Conservation (phyloP, 2,888 invertebrate genomes). For the Drosophila mettleri region DNA sequence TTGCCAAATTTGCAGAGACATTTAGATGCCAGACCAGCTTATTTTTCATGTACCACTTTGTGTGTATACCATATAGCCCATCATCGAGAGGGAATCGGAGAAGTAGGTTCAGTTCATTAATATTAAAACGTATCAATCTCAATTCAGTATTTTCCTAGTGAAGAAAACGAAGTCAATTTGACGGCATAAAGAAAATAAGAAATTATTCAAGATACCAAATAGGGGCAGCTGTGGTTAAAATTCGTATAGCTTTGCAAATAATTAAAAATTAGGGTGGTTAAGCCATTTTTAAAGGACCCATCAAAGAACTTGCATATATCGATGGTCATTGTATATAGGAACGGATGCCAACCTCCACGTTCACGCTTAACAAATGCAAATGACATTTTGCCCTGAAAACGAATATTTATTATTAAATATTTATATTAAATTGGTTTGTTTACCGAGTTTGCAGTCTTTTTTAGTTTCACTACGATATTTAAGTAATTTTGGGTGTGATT, state of each 20-base stretch:
- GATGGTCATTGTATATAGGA: constrained; percentile 38
- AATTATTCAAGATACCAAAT: constrained; percentile 18
- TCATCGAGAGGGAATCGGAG: constrained; percentile 39
- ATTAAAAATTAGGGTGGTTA: constrained; percentile 28
- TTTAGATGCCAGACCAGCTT: not conserved
- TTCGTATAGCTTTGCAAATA: constrained; percentile 30
- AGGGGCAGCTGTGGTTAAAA: constrained; percentile 42
- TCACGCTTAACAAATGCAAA: constrained; percentile 46
- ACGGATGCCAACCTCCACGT: constrained; percentile 55
- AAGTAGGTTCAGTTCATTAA: constrained; percentile 11
- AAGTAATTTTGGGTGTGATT: constrained; percentile 27
- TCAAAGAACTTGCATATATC: constrained; percentile 37
- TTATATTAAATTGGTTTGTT: not conserved
- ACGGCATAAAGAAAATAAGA: not conserved
- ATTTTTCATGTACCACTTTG: constrained; percentile 24
- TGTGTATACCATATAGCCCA: constrained; percentile 37
- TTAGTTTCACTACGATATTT: constrained; percentile 7
- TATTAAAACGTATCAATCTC: not conserved
- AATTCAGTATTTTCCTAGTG: constrained; percentile 15
- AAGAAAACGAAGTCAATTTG: not conserved
- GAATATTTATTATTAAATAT: not conserved
- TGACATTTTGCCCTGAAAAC: not conserved
- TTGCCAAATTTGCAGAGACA: constrained; percentile 3
- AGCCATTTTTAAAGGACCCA: constrained; percentile 6
- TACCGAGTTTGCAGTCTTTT: not conserved